Base-by-base conservation (phyloP, 2,888 invertebrate species). In the Thumatha senex region DNA sequence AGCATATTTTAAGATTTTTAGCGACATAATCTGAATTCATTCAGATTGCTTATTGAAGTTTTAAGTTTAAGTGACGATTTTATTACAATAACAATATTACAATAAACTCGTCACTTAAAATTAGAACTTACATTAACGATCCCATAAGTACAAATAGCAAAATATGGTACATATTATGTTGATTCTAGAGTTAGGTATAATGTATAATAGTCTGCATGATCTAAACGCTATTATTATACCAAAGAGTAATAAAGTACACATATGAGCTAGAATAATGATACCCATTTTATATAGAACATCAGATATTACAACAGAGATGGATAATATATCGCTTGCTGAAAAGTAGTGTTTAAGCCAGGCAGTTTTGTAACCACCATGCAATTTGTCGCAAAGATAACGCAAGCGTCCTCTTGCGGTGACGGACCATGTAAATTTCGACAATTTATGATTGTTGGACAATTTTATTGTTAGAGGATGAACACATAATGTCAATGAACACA, bases 391-490 rank as follows among this genome's bases (percentile, higher is more conserved):
- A 75, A 55, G 52, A 67, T 76, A 65, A 67, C 72, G 74, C 73
- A 78, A 80, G 70, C 68, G 56, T 70, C 68, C 60, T 75, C 66
- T 71, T 53, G 61, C 62, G 61, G 67, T 46, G 35, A 56, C 58
- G 60, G 64, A 73, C 77, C 74, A 76, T 73, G 62, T 50, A 40
- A 68, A 70, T 74, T 72, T 73, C 67, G 55, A 64, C 60, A 70
- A 56, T 60, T 76, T 70, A 75, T 61, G 55, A 58, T 72, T 60
- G 68, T 65, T 69, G 56, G 56, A 71, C 74, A 74, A 74, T 79
- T 78, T 76, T 65, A 81, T 80, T 82, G 78, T 82, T 70, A 46
- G 49, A 46, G 30, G 31, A 48, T 18, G 7, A 41, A 40, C 31
- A 48, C 13, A 15, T 13, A 24, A 24, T 4, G 18, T 24, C 46